These are phyloP conservation scores for Piaya cayana DNA, from an alignment of 2,113 vertebrate genomes.

Conservation along the genomic window DNA sequence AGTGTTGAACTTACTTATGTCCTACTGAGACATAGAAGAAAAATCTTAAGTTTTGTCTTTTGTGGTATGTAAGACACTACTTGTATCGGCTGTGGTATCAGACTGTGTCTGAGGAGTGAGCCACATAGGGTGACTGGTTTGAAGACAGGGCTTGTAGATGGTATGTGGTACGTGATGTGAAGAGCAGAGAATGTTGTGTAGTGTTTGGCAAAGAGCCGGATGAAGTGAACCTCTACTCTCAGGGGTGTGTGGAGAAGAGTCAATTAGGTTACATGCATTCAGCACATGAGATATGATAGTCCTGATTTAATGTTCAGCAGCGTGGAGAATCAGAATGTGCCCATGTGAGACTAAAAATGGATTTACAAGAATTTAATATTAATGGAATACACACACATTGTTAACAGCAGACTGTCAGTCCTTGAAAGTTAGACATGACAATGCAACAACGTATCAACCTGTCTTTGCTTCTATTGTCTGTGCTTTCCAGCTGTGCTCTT, in stretches of 20 bases:
- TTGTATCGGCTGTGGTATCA: not conserved
- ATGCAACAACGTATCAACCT: not conserved
- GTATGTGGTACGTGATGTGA: not conserved
- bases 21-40: not conserved
- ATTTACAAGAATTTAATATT: not conserved
- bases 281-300: rapidly evolving
- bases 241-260: not conserved
- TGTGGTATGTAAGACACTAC: not conserved
- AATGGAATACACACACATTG: not conserved
- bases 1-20: not conserved
- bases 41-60: not conserved
- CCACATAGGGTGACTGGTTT: not conserved
- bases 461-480: not conserved
- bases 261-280: rapidly evolving
- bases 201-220: not conserved
- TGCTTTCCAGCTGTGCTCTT: not conserved
- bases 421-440: not conserved
- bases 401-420: not conserved
- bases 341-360: not conserved
- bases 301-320: not conserved
- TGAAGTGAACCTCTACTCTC: not conserved
- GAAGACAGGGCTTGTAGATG: not conserved
- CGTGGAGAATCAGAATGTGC: not conserved
- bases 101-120: not conserved
- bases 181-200: not conserved